These are phyloP conservation scores for Mesoclemmys tuberculata DNA, from an alignment of 2,113 vertebrate genomes.

Conservation along the genomic window DNA sequence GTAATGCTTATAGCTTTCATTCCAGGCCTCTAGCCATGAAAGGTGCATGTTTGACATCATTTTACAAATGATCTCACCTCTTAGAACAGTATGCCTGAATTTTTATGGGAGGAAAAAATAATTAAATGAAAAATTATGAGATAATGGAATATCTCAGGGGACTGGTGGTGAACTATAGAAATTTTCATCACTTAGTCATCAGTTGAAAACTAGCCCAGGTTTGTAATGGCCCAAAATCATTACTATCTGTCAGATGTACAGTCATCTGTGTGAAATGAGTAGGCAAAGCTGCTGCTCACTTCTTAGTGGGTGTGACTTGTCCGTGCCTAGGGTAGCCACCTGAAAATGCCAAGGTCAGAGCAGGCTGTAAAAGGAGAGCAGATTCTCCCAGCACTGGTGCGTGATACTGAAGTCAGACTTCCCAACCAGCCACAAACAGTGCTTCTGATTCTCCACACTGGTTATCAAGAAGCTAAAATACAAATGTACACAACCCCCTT, in stretches of 20 bases:
- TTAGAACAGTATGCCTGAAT: neutral
- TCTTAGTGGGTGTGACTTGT: too few species aligned
- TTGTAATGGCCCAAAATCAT: neutral
- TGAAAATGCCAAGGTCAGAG: too few species aligned
- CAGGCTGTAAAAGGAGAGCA: too few species aligned
- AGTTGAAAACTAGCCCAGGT: neutral
- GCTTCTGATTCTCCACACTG: too few species aligned
- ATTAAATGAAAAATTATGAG: neutral
- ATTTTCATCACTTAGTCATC: neutral
- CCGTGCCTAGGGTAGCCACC: too few species aligned
- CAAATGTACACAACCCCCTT: too few species aligned
- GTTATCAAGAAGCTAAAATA: too few species aligned
- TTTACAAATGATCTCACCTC: neutral
- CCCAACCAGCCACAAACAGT: too few species aligned
- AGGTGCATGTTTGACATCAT: neutral
- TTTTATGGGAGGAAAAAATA: conserved; percentile 1
- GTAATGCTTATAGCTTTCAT: neutral
- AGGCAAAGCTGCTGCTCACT: neutral
- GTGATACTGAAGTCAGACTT: too few species aligned
- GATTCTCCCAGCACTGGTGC: too few species aligned
- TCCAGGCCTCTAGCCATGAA: neutral
- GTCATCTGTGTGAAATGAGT: neutral
- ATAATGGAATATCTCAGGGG: neutral
- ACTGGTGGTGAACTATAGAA: neutral
- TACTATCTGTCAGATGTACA: neutral